Evolutionary conservation across 2,797 vertebrate species (phyloP).

Genomic region (Distichodus sexfasciatus): DNA sequence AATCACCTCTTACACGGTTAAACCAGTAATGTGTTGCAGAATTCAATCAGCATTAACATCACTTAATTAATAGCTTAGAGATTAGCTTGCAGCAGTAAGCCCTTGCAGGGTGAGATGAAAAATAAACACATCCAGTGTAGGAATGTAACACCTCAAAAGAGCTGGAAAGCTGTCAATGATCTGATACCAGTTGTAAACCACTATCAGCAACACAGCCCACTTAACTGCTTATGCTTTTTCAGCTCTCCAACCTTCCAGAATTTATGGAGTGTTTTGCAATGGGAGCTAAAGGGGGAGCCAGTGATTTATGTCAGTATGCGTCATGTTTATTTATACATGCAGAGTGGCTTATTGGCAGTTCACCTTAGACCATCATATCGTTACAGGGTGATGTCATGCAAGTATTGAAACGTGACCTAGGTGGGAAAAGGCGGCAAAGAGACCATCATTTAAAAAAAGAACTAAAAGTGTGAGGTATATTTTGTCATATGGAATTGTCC

Average conservation of each 20-base stretch:
- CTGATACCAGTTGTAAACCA: conserved; percentile 24
- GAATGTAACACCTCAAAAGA: conserved; percentile 28
- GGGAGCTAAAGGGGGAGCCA: conserved; percentile 39
- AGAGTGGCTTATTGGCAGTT: conserved; percentile 24
- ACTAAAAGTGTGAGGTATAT: neutral
- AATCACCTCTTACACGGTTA: neutral
- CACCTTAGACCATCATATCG: conserved; percentile 14
- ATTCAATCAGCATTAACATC: neutral
- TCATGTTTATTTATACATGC: conserved; percentile 53
- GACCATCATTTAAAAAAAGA: too few relatives aligned
- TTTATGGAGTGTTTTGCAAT: conserved; percentile 51
- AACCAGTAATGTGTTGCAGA: neutral
- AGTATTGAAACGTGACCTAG: conserved; percentile 26
- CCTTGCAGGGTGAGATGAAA: neutral
- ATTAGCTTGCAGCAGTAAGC: conserved; percentile 1
- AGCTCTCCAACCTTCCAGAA: conserved; percentile 27
- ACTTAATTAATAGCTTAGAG: neutral
- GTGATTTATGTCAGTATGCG: conserved; percentile 48
- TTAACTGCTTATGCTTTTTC: conserved; percentile 16
- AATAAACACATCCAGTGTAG: conserved; percentile 29
- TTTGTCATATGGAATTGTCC: too few relatives aligned
- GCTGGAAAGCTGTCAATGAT: conserved; percentile 27
- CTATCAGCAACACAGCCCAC: neutral
- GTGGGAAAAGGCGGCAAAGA: conserved; percentile 1
- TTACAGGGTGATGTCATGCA: conserved; percentile 45